These are phyloP conservation scores for Ypsolopha sequella DNA, from an alignment of 2,888 invertebrate genomes.

Conservation along the genomic window DNA sequence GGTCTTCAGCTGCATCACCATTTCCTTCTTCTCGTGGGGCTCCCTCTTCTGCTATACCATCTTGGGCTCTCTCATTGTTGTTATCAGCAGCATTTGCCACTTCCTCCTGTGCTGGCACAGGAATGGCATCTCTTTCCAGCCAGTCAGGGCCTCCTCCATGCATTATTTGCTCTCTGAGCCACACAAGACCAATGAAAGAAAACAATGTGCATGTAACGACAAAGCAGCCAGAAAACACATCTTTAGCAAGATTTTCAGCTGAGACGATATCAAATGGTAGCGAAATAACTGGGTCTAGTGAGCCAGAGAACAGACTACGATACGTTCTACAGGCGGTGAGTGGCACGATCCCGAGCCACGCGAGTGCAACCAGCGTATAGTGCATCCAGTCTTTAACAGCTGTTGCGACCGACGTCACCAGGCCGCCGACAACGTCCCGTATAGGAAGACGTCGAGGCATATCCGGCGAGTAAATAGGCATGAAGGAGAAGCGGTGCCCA, in stretches of 20 bases:
- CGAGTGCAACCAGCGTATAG: conserved; percentile 95
- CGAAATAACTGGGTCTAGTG: conserved; percentile 86
- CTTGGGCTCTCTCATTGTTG: conserved; percentile 59
- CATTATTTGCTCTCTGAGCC: conserved; percentile 97
- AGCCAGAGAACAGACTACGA: conserved; percentile 91
- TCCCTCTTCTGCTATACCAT: conserved; percentile 37
- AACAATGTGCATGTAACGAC: conserved; percentile 96
- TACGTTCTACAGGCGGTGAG: conserved; percentile 97
- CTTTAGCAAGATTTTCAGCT: conserved; percentile 91
- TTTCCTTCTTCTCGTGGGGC: conserved; percentile 43
- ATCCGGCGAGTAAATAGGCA: conserved; percentile 99
- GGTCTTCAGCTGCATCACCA: conserved; percentile 57
- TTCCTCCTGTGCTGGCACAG: conserved; percentile 54
- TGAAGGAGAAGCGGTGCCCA: conserved; percentile 97
- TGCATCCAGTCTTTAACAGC: conserved; percentile 98
- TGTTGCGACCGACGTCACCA: conserved; percentile 89
- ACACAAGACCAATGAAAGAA: conserved; percentile 96
- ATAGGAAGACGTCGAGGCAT: conserved; percentile 98
- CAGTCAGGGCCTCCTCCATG: conserved; percentile 98
- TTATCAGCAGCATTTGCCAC: conserved; percentile 50
- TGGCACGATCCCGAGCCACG: conserved; percentile 98
- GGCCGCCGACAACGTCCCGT: conserved; percentile 91
- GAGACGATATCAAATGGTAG: conserved; percentile 94
- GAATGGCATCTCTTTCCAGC: conserved; percentile 81
- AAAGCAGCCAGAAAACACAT: conserved; percentile 96